A percentile compares a stretch with the other conserved stretches of the same genome.
phyloP scores from a whole-genome alignment of 2,797 vertebrate species.

The Tokudaia muenninki region DNA sequence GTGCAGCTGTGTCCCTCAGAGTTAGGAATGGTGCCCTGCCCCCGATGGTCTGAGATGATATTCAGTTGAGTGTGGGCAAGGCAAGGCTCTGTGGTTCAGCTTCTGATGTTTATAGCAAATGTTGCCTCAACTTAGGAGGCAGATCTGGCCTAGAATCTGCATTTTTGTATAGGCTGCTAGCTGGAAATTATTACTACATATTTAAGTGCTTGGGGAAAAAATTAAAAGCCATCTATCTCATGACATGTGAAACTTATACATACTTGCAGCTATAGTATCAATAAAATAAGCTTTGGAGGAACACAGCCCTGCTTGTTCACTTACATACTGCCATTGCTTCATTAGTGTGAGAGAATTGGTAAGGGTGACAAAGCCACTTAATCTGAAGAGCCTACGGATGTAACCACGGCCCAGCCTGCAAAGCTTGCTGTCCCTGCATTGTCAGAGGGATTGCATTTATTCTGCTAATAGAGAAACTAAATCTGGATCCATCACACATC shows the following conservation, averaged over 20 bases:
- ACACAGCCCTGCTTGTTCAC: neutral
- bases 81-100: neutral
- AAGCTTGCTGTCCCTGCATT: neutral
- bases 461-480: conserved; percentile 11
- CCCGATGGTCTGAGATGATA: no score
- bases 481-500: neutral
- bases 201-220: neutral
- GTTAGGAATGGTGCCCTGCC: neutral
- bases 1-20: neutral
- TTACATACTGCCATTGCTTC: neutral
- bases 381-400: neutral
- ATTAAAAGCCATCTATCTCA: neutral
- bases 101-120: neutral
- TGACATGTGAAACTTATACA: neutral
- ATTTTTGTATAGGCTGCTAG: neutral
- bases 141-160: neutral
- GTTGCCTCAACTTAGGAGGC: neutral
- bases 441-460: neutral
- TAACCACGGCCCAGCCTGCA: neutral
- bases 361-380: neutral
- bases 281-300: neutral
- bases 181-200: conserved; percentile 9
- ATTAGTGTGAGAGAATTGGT: neutral
- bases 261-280: conserved; percentile 12
- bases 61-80: neutral